Conservation (phyloP, 1,140 invertebrate species). For the Lepidurus arcticus region DNA sequence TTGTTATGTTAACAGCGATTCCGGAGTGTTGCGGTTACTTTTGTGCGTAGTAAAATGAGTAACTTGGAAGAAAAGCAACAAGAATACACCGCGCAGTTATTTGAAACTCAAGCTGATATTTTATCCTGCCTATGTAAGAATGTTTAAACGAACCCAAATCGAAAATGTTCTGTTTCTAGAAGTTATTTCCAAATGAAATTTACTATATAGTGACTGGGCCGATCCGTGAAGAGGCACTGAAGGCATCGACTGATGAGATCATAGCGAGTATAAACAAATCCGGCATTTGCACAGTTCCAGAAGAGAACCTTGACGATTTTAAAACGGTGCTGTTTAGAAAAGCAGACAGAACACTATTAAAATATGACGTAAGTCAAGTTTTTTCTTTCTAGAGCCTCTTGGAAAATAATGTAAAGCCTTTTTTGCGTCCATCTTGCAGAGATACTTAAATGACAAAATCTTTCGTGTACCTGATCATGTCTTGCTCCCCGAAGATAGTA, state of each 20-base stretch:
- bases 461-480: not conserved
- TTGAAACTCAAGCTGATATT: not conserved
- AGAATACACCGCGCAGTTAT: not conserved
- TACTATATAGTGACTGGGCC: not conserved
- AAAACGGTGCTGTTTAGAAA: not conserved
- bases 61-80: not conserved
- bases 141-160: not conserved
- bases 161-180: not conserved
- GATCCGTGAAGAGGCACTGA: not conserved
- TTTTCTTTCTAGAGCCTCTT: not conserved
- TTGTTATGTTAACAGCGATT: not conserved
- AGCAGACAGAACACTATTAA: not conserved
- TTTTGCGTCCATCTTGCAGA: not conserved
- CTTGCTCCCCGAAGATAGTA: not conserved
- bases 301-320: not conserved
- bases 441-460: not conserved
- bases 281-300: not conserved
- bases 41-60: not conserved
- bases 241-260: not conserved
- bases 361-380: not conserved
- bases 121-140: not conserved
- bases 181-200: not conserved
- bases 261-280: not conserved
- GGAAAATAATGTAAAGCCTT: not conserved
- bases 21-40: not conserved